phyloP scores from a whole-genome alignment of 2,797 vertebrate genomes.

The Triplophysa yarkandensis region DNA sequence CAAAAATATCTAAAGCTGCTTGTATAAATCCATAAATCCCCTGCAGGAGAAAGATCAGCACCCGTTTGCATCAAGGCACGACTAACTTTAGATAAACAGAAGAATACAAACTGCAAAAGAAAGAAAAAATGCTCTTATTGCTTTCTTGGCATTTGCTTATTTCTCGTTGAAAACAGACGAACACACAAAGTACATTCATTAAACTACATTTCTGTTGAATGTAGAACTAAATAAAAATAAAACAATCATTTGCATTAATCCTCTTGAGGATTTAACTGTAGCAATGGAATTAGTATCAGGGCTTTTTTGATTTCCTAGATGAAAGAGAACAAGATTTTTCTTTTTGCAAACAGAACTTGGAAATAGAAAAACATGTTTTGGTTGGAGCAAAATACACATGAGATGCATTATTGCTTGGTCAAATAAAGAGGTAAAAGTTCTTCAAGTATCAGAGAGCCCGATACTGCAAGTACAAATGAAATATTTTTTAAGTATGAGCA shows the following conservation, averaged over 20 bases:
- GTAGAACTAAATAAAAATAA: slow-evolving; percentile 50
- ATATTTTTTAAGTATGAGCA: slow-evolving; percentile 26
- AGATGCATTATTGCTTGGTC: background rate
- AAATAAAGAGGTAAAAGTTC: background rate
- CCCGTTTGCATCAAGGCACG: slow-evolving; percentile 57
- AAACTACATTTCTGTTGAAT: slow-evolving; percentile 68
- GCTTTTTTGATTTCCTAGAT: slow-evolving; percentile 38
- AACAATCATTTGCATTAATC: slow-evolving; percentile 47
- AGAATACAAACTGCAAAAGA: slow-evolving; percentile 41
- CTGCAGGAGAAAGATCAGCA: slow-evolving; percentile 42
- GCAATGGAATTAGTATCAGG: slow-evolving; percentile 49
- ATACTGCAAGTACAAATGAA: background rate
- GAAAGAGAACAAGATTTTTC: slow-evolving; percentile 13
- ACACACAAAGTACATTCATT: slow-evolving; percentile 53
- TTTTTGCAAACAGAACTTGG: slow-evolving; percentile 42
- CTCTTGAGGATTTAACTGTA: slow-evolving; percentile 2
- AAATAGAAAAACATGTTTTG: background rate
- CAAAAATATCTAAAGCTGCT: background rate
- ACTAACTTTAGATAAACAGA: slow-evolving; percentile 55
- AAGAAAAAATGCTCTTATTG: slow-evolving; percentile 62
- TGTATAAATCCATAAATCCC: slow-evolving; percentile 18
- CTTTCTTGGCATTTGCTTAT: slow-evolving; percentile 70
- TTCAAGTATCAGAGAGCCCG: background rate
- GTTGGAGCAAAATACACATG: background rate
- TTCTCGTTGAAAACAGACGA: slow-evolving; percentile 57